Percentiles rank a stretch among this genome's conserved stretches.
These are phyloP conservation scores for Andrena haemorrhoa DNA, from an alignment of 2,888 invertebrate genomes.

Conservation along the genomic window DNA sequence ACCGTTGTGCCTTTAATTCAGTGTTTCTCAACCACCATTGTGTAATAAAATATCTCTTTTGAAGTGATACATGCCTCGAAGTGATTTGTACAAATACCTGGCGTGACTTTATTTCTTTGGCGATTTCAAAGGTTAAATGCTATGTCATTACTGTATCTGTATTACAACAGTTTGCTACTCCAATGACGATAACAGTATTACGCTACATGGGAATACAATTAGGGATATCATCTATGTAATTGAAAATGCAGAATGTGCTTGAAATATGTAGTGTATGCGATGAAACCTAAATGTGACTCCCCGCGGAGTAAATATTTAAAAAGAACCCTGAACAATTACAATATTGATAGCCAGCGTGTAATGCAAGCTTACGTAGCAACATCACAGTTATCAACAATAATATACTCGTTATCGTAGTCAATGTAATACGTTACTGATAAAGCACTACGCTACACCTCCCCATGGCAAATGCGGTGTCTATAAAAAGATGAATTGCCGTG, in stretches of 20 bases:
- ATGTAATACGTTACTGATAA: slow-evolving; percentile 18
- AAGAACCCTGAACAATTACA: too few relatives aligned
- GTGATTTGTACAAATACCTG: neutral
- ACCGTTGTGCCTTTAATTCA: neutral
- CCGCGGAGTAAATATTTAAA: too few relatives aligned
- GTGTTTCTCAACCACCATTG: neutral
- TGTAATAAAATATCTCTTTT: neutral
- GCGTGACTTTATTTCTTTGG: neutral
- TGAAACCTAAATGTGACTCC: too few relatives aligned
- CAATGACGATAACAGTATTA: too few relatives aligned
- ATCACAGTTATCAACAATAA: slow-evolving; percentile 11
- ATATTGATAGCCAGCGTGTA: too few relatives aligned
- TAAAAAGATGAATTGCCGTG: slow-evolving; percentile 46
- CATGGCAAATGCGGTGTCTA: slow-evolving; percentile 48
- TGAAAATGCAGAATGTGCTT: too few relatives aligned
- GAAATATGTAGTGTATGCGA: too few relatives aligned
- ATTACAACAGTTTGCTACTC: neutral
- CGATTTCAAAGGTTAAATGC: neutral
- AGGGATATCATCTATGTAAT: too few relatives aligned
- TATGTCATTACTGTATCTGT: neutral
- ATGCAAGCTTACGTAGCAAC: neutral
- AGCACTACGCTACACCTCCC: slow-evolving; percentile 4
- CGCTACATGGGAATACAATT: too few relatives aligned
- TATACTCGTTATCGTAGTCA: slow-evolving; percentile 22
- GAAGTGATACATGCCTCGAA: neutral